These are phyloP conservation scores for Leptopilina myrica DNA, from an alignment of 2,888 invertebrate species.

Conservation along the genomic window DNA sequence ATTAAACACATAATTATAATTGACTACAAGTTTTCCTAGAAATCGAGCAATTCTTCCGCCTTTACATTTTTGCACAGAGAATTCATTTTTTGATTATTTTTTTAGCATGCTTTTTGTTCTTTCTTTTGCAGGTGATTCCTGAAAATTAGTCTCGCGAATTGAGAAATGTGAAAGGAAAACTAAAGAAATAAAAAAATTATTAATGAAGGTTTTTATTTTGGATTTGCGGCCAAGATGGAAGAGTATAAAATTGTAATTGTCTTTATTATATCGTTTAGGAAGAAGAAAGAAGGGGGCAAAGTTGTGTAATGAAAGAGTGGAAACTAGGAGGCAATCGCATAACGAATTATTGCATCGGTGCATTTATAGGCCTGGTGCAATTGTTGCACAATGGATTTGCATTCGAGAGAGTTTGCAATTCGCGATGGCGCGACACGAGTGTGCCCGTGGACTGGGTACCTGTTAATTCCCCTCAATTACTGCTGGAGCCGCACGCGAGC, in stretches of 20 bases:
- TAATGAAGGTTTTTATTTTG: neutral
- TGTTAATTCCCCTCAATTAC: conserved; percentile 69
- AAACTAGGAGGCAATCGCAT: conserved; percentile 37
- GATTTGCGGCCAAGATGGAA: neutral
- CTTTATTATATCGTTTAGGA: neutral
- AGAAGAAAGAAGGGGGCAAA: conserved; percentile 30
- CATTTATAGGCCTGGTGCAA: conserved; percentile 51
- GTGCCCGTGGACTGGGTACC: conserved; percentile 51
- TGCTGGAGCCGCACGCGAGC: conserved; percentile 55
- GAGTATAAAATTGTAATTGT: neutral
- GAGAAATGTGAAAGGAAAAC: no score
- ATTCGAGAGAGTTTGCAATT: conserved; percentile 51
- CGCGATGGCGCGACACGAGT: conserved; percentile 31
- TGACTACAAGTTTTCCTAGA: neutral
- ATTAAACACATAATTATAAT: conserved; percentile 1
- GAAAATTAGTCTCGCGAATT: no score
- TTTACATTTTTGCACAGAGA: no score
- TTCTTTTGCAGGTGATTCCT: no score
- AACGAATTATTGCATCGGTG: conserved; percentile 63
- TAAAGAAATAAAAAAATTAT: no score
- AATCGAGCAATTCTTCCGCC: neutral
- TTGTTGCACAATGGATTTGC: conserved; percentile 66
- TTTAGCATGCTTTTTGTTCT: no score
- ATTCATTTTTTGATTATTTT: no score
- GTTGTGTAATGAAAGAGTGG: conserved; percentile 40